Evolutionary conservation across 2,797 vertebrate species (phyloP).

Genomic region (Periophthalmus magnuspinnatus): DNA sequence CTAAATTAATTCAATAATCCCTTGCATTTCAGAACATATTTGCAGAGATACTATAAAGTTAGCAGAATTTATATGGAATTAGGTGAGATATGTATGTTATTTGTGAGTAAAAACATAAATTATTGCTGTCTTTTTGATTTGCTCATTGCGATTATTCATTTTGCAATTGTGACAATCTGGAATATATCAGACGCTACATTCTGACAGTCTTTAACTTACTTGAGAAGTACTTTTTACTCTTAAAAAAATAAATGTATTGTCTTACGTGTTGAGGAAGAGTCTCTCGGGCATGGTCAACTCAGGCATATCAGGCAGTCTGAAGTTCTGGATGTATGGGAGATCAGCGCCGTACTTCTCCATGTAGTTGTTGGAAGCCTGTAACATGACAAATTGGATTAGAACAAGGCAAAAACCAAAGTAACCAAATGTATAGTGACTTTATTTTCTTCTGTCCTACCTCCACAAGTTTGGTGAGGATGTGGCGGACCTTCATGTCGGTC

Average conservation of each 20-base stretch:
- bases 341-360: slow-evolving; percentile 75
- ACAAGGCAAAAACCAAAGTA: neutral
- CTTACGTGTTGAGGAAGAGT: slow-evolving; percentile 89
- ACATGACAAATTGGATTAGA: slow-evolving; percentile 23
- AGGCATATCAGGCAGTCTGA: slow-evolving; percentile 80
- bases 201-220: no score
- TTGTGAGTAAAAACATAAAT: no score
- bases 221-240: no score
- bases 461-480: slow-evolving; percentile 81
- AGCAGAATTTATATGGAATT: no score
- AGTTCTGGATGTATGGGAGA: slow-evolving; percentile 78
- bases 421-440: neutral
- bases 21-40: no score
- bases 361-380: slow-evolving; percentile 83
- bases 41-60: no score
- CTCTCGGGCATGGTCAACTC: slow-evolving; percentile 84
- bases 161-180: no score
- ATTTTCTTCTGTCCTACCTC: slow-evolving; percentile 70
- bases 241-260: neutral
- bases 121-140: no score
- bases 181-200: no score
- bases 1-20: no score
- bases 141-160: no score
- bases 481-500: slow-evolving; percentile 83
- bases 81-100: no score